Base-by-base conservation (phyloP, 1,140 invertebrate species). In the Hycleus cichorii region DNA sequence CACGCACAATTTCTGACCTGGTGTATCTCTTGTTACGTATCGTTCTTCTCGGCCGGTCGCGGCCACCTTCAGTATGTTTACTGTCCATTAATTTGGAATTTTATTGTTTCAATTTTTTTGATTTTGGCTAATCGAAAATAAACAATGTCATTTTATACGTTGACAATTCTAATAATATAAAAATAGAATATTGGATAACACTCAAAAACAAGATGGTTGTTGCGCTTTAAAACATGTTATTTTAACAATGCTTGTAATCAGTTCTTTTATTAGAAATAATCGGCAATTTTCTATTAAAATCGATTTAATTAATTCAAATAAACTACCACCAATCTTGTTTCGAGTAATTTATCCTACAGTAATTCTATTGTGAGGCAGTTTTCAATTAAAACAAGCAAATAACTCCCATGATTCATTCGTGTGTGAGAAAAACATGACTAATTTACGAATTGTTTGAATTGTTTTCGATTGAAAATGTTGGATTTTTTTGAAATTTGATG, bases 131-230 rank as follows among this genome's bases (percentile, higher is more conserved):
- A 32, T 32, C 32, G 32, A 64, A 67, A 64, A 63, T 62, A 64
- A 47, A 64, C 58, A 65, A 62, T 61, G 59, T 63, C 59, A 66
- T 53, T 61, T 60, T 56, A 63, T 57, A 60, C 60, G 54, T 64
- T 58, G 63, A 67, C 70, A 60, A 62, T 50, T 59, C 62, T 32
- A 42, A 10, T 42, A 11, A 64, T 63, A 55, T 69, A 69, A 71
- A 73, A 73, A 73, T 73, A 73, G 72, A 66, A 64, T 59, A 61
- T 72, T 72, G 69, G 64, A 68, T 70, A 70, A 72, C 62, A 68
- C 57, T 64, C 66, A 68, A 70, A 72, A 72, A 71, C 70, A 73
- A 69, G 65, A 72, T 70, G 70, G 68, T 64, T 44, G 63, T 49
- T 58, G 25, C 7, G 32, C 7, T 32, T 32, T 32, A 32, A 32